Base-by-base conservation (phyloP, 2,113 vertebrate species). In the Clinocottus analis region DNA sequence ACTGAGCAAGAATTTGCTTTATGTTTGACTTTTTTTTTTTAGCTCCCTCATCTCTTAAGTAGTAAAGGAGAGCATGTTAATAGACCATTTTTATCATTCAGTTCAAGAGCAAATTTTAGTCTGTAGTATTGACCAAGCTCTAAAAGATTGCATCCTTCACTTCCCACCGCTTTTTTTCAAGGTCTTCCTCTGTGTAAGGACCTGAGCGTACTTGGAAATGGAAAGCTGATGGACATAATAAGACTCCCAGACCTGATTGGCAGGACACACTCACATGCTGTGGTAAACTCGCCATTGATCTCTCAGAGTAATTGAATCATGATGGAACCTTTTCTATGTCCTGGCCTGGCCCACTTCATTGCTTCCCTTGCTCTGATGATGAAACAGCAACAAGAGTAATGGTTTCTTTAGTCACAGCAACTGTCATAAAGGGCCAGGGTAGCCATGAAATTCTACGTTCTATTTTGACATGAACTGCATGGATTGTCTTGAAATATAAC, bases 301-400 rank as follows among this genome's bases (percentile, higher is more conserved):
- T 64, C 65, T 70, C 72, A 19, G 64, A 29, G 58, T 75, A 55
- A 70, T 53, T 67, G 45, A 74, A 80, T 71, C 58, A 43, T 78
- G 71, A 78, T 33, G 25, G 35, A 70, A 63, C 58, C 39, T 74
- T 27, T 25, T 37, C 9, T 0, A 4, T 37, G 17, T 25, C 70
- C n/a, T 3, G 63, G 12, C 41, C 47, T 12, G 21, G 49, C 9
- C 0, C 23, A 11, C 10, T 13, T 64, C 66, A 70, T 58, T 76
- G 72, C 72, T 66, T 60, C 29, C 17, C 12, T 23, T 27, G 16
- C 73, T 67, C 23, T 31, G 39, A 39, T 41, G 39, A 66, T 51
- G 41, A 45, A 67, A 55, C 62, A 62, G 43, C 25, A 45, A 37
- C 80, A 71, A 45, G 65, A 80, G 29, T 59, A 49, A 73, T 39